Evolutionary conservation across 2,888 invertebrate species (phyloP).

Genomic region (Vandiemenella viatica): DNA sequence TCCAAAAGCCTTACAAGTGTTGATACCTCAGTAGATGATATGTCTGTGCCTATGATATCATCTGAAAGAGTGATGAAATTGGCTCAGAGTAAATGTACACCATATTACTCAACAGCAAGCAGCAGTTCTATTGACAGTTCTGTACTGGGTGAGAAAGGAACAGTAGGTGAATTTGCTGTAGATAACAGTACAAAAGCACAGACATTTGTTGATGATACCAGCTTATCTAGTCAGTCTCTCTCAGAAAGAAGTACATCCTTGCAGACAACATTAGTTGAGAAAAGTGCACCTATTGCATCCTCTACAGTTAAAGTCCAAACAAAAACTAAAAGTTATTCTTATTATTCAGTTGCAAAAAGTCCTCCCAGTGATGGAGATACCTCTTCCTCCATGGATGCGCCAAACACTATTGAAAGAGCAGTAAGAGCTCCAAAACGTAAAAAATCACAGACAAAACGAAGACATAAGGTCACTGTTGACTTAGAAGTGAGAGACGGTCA

Average conservation of each 20-base stretch:
- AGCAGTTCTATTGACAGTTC: not conserved
- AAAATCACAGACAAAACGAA: constrained; percentile 26
- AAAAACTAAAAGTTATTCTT: constrained; percentile 22
- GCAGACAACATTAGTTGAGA: constrained; percentile 2
- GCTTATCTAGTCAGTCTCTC: constrained; percentile 1
- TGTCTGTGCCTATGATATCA: constrained; percentile 17
- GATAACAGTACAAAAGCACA: not conserved
- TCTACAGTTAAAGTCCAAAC: not conserved
- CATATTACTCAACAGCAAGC: constrained; percentile 42
- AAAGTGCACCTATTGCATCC: not conserved
- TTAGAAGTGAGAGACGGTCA: constrained; percentile 29
- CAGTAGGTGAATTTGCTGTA: not conserved
- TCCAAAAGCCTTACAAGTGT: constrained; percentile 14
- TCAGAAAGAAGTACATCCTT: not conserved
- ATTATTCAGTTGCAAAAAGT: constrained; percentile 23
- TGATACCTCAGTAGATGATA: constrained; percentile 8
- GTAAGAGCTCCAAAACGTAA: constrained; percentile 27
- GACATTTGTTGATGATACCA: constrained; percentile 2
- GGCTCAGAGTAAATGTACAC: constrained; percentile 40
- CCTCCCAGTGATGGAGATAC: constrained; percentile 27
- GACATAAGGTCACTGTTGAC: constrained; percentile 29
- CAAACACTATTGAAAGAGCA: constrained; percentile 27
- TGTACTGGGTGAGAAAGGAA: constrained; percentile 1
- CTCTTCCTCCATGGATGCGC: constrained; percentile 30
- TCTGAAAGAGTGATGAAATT: constrained; percentile 30